phyloP scores from a whole-genome alignment of 2,113 vertebrate genomes.

The Turnix velox region DNA sequence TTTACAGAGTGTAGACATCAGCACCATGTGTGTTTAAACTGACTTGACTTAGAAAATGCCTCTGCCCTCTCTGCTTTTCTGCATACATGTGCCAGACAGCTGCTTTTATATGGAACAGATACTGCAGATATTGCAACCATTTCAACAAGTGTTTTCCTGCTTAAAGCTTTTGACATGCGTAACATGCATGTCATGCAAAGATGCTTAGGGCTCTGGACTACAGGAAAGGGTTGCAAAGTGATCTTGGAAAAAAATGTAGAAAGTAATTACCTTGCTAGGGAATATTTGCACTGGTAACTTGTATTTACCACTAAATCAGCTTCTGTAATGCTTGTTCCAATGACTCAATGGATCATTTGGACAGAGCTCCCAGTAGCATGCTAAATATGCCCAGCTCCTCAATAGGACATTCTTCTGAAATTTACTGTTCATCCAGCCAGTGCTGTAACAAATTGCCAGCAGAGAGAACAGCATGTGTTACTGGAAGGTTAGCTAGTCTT shows the following conservation, averaged over 20 bases:
- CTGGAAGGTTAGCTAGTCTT: not conserved
- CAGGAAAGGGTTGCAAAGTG: not conserved
- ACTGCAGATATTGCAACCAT: not conserved
- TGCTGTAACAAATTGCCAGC: not conserved
- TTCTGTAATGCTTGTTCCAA: not conserved
- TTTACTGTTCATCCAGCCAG: not conserved
- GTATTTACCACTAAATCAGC: conserved; percentile 22
- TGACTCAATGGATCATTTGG: conserved; percentile 6
- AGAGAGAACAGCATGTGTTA: not conserved
- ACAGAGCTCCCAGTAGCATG: conserved; percentile 3
- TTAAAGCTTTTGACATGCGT: not conserved
- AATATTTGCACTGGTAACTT: not conserved
- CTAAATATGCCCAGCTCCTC: conserved; percentile 12
- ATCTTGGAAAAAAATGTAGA: not conserved
- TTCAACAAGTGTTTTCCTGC: not conserved
- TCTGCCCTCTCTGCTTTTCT: not conserved
- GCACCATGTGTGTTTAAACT: not conserved
- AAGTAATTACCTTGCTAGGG: not conserved
- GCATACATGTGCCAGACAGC: not conserved
- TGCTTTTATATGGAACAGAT: not conserved
- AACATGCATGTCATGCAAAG: not conserved
- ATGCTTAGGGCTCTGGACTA: not conserved
- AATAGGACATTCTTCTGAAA: not conserved
- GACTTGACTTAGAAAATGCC: not conserved
- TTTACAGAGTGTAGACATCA: not conserved